Percentiles rank a stretch among this genome's conserved stretches.
Conservation (phyloP, 2,113 vertebrate species). For the Bufo gargarizans region DNA sequence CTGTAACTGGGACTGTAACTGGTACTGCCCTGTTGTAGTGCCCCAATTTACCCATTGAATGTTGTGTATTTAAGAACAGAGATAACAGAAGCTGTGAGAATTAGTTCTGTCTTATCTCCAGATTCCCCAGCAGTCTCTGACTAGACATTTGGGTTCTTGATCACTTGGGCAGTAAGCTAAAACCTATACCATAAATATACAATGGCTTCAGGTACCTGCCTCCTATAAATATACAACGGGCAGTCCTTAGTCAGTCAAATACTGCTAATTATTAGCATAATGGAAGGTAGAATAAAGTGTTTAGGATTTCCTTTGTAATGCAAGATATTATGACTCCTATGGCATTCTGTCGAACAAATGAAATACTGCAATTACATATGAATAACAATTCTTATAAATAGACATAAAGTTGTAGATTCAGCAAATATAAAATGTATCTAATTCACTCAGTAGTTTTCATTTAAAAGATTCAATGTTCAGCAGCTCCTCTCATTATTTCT, state of each 20-base stretch:
- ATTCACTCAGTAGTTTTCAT: conserved; percentile 33
- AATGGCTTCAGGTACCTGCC: too few species aligned
- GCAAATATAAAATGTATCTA: conserved; percentile 29
- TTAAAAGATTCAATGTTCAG: conserved; percentile 22
- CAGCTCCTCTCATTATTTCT: conserved; percentile 31
- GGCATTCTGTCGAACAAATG: background rate
- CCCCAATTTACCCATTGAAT: too few species aligned
- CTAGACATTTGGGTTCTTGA: too few species aligned
- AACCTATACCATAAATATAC: too few species aligned
- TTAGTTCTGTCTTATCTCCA: too few species aligned
- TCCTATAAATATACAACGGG: too few species aligned
- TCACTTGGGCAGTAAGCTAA: too few species aligned
- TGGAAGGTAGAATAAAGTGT: background rate
- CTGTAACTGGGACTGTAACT: too few species aligned
- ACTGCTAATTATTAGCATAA: background rate
- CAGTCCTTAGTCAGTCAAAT: background rate
- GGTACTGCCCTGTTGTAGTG: too few species aligned
- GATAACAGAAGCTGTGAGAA: too few species aligned
- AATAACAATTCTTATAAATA: conserved; percentile 38
- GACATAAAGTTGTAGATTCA: background rate
- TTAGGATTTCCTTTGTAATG: background rate
- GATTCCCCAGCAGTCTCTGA: too few species aligned
- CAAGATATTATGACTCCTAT: background rate
- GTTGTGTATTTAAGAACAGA: too few species aligned
- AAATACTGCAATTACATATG: background rate